A percentile compares a stretch with the other conserved stretches of the same genome.
Evolutionary conservation across 2,888 invertebrate genomes (phyloP).

Genomic region (Pterostichus niger): DNA sequence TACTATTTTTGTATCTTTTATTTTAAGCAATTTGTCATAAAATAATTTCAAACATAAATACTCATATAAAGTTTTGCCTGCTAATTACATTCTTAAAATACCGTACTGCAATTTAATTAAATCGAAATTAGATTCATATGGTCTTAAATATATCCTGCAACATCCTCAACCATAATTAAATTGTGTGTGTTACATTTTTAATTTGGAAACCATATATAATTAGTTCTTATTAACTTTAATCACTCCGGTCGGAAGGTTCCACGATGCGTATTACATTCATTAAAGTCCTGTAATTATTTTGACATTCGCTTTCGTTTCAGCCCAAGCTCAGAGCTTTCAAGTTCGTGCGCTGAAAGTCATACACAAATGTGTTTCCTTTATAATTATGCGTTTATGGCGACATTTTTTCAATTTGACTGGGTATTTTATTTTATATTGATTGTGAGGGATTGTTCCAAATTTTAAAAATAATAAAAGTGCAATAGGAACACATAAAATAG

Average conservation of each 20-base stretch:
- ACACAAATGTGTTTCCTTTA: not conserved
- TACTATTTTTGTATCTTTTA: too few relatives aligned
- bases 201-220: conserved; percentile 21
- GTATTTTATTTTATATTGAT: too few relatives aligned
- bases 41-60: too few relatives aligned
- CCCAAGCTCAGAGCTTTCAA: not conserved
- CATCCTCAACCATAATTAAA: not conserved
- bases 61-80: not conserved
- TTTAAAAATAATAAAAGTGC: too few relatives aligned
- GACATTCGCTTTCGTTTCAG: not conserved
- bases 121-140: not conserved
- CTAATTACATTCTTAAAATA: not conserved
- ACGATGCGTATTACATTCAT: conserved; percentile 16
- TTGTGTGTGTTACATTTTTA: not conserved
- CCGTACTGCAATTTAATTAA: not conserved
- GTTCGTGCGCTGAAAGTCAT: not conserved
- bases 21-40: too few relatives aligned
- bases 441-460: too few relatives aligned
- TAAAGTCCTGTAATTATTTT: conserved; percentile 38
- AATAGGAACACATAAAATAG: too few relatives aligned
- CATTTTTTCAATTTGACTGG: too few relatives aligned
- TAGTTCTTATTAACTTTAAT: conserved; percentile 39
- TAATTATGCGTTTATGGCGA: not conserved
- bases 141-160: not conserved
- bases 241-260: not conserved